These are phyloP conservation scores for Setophaga coronata DNA, from an alignment of 2,113 vertebrate species.

Conservation along the genomic window DNA sequence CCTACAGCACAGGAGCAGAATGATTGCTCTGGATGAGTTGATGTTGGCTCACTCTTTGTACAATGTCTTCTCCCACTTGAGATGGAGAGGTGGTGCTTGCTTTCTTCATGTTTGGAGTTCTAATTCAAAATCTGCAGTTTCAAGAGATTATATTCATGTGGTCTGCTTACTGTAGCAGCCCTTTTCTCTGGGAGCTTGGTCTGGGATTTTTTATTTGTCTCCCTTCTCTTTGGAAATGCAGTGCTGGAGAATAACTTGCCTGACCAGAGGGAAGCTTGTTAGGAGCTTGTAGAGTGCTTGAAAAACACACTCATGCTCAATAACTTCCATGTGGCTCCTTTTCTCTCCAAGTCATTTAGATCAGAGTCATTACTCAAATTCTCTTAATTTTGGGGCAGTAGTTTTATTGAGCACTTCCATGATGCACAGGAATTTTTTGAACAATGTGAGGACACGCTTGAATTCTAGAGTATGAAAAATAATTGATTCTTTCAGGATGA, in stretches of 20 bases:
- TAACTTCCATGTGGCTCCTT: neutral
- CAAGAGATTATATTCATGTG: neutral
- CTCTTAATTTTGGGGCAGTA: neutral
- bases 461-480: neutral
- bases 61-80: neutral
- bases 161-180: neutral
- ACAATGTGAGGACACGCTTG: neutral
- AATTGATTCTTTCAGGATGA: neutral
- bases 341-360: neutral
- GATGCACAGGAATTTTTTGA: neutral
- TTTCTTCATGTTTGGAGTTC: neutral
- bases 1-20: neutral
- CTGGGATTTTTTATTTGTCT: neutral
- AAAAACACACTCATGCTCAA: rapidly evolving
- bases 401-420: neutral
- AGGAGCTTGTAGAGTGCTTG: neutral
- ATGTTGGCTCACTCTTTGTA: neutral
- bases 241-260: neutral
- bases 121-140: neutral
- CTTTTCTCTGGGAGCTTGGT: neutral
- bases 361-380: neutral
- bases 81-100: neutral
- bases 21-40: neutral
- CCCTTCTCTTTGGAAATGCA: neutral
- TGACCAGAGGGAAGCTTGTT: neutral